phyloP scores from a whole-genome alignment of 2,113 vertebrate species.

The Aramus guarauna region DNA sequence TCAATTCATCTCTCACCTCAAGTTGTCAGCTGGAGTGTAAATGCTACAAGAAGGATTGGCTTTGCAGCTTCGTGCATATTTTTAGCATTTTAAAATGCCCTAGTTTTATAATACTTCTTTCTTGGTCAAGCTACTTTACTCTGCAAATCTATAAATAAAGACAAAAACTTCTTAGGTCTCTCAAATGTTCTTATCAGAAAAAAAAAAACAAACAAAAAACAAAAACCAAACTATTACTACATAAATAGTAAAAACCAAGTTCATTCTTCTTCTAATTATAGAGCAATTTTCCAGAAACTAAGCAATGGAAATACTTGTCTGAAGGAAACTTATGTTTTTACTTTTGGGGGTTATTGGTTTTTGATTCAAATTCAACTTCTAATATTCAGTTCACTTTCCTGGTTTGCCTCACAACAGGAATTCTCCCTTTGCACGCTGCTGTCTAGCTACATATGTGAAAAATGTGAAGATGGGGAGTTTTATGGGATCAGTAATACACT shows the following conservation, averaged over 20 bases:
- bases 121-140: neutral
- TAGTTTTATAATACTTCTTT: neutral
- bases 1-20: neutral
- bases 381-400: neutral
- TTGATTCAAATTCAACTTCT: slow-evolving; percentile 12
- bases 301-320: slow-evolving; percentile 23
- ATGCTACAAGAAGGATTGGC: neutral
- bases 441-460: neutral
- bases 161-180: neutral
- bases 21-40: neutral
- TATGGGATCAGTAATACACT: neutral
- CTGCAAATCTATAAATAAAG: neutral
- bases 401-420: neutral
- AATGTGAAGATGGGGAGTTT: neutral
- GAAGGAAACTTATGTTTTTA: slow-evolving; percentile 14
- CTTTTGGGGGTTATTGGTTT: neutral
- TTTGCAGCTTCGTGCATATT: neutral
- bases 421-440: slow-evolving; percentile 9
- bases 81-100: neutral
- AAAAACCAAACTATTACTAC: neutral
- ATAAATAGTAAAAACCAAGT: neutral
- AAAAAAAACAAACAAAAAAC: no score
- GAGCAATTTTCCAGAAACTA: slow-evolving; percentile 8
- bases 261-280: neutral
- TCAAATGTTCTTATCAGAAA: neutral